Evolutionary conservation across 2,797 vertebrate genomes (phyloP).

Genomic region (Xiphophorus birchmanni): DNA sequence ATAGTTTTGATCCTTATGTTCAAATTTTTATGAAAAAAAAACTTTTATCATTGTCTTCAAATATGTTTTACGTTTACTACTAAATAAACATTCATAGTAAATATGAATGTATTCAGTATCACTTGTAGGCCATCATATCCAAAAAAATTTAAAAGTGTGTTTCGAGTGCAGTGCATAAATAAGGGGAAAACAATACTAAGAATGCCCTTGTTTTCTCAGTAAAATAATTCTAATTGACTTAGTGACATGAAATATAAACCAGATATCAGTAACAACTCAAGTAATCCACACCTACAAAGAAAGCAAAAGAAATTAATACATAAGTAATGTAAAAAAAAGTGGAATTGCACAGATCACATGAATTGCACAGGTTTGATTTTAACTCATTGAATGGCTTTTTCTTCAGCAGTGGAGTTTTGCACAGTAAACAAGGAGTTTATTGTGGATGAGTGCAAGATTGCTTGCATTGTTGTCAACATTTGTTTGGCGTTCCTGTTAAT

Average conservation of each 20-base stretch:
- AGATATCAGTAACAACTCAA: background rate
- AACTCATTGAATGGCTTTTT: background rate
- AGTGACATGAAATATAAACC: background rate
- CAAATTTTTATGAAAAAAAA: background rate
- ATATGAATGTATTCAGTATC: background rate
- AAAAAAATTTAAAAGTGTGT: background rate
- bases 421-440: too few relatives aligned
- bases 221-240: background rate
- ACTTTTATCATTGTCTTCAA: background rate
- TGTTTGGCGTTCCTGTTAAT: background rate
- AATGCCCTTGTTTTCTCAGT: background rate
- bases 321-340: background rate
- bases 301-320: background rate
- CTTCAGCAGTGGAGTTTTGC: too few relatives aligned
- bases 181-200: background rate
- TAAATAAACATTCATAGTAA: background rate
- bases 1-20: background rate
- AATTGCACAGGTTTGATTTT: background rate
- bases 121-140: background rate
- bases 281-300: background rate
- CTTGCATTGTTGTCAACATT: background rate
- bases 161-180: background rate
- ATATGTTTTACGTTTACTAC: background rate
- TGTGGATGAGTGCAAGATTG: background rate
- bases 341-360: background rate